These are phyloP conservation scores for Saguinus midas DNA, from an alignment of 2,113 vertebrate genomes.

Conservation along the genomic window DNA sequence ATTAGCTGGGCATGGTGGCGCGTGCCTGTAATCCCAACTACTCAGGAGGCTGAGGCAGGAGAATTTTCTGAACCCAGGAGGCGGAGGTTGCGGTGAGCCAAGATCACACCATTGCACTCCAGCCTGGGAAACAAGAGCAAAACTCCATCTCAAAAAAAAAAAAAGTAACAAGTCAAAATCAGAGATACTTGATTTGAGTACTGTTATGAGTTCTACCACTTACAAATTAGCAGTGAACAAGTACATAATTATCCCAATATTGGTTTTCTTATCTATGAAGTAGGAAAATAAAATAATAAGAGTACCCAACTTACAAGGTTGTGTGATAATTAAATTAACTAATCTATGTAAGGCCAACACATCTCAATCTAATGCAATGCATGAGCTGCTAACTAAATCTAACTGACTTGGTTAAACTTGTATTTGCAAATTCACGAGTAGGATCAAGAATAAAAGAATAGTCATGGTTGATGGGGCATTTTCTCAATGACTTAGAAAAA, in stretches of 20 bases:
- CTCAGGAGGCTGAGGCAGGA: too few species aligned
- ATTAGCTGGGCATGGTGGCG: too few species aligned
- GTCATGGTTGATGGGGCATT: not conserved
- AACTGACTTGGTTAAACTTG: not conserved
- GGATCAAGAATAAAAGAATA: not conserved
- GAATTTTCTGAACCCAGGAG: too few species aligned
- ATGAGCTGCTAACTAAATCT: not conserved
- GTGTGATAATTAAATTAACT: not conserved
- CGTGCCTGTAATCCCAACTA: too few species aligned
- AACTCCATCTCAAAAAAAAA: too few species aligned
- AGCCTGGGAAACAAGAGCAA: too few species aligned
- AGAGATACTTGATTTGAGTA: not conserved
- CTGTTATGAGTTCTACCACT: not conserved
- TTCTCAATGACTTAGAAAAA: not conserved
- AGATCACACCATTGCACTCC: too few species aligned
- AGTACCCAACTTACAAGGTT: not conserved
- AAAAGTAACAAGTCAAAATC: not conserved
- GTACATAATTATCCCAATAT: not conserved
- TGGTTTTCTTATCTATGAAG: not conserved
- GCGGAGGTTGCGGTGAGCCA: too few species aligned
- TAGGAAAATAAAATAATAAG: not conserved
- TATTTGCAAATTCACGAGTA: not conserved
- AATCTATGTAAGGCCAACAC: not conserved
- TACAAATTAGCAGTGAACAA: not conserved
- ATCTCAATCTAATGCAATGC: not conserved